Evolutionary conservation across 53 echinoderm and acorn worm genomes (phyloP).

Genomic region (Patiria pectinifera): DNA sequence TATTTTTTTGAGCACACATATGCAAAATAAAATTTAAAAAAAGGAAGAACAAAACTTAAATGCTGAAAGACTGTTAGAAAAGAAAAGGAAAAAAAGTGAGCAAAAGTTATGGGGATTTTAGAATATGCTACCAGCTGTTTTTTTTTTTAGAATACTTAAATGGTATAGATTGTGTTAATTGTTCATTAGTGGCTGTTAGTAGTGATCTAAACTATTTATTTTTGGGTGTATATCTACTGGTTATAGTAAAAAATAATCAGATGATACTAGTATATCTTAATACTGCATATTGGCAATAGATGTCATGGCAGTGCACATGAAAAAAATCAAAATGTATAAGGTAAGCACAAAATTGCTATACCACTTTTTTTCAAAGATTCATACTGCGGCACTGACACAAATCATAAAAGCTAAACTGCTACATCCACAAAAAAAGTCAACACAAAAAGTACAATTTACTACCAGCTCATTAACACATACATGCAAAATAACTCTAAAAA

Average conservation of each 20-base stretch:
- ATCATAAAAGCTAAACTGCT: slow-evolving; percentile 11
- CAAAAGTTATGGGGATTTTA: neutral
- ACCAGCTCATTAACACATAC: slow-evolving; percentile 8
- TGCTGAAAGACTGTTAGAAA: slow-evolving; percentile 49
- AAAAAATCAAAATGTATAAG: neutral
- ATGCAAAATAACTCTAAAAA: slow-evolving; percentile 28
- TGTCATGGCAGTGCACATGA: slow-evolving; percentile 15
- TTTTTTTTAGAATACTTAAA: slow-evolving; percentile 19
- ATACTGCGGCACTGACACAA: slow-evolving; percentile 11
- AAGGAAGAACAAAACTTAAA: slow-evolving; percentile 27
- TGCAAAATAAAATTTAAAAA: slow-evolving; percentile 39
- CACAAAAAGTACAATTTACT: neutral
- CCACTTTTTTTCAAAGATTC: neutral
- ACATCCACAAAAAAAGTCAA: neutral
- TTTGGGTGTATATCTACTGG: neutral
- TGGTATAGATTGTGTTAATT: neutral
- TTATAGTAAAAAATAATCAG: neutral
- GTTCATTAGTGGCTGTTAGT: neutral
- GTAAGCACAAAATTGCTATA: neutral
- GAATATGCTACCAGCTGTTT: neutral
- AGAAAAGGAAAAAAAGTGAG: neutral
- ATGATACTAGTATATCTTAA: slow-evolving; percentile 17
- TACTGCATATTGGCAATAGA: slow-evolving; percentile 59
- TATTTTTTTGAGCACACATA: slow-evolving; percentile 53
- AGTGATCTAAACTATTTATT: neutral